These are phyloP conservation scores for Eurytoma californica DNA, from an alignment of 2,888 invertebrate genomes.

Conservation along the genomic window DNA sequence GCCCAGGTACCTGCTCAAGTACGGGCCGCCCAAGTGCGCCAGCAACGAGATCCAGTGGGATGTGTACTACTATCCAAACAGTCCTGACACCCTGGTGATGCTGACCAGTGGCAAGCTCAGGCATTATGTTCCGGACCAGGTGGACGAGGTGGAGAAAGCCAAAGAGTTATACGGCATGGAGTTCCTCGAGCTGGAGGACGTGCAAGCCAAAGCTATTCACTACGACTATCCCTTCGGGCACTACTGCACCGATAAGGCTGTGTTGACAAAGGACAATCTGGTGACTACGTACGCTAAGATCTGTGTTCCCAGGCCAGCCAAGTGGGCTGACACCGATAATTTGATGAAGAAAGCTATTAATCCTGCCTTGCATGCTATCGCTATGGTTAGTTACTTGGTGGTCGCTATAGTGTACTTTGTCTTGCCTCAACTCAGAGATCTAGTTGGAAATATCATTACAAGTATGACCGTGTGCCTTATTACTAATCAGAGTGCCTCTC, in stretches of 20 bases:
- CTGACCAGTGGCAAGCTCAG: conserved; percentile 83
- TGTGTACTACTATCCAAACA: conserved; percentile 67
- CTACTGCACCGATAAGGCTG: conserved; percentile 89
- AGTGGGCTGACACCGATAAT: conserved; percentile 85
- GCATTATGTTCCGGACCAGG: conserved; percentile 79
- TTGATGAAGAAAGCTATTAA: conserved; percentile 85
- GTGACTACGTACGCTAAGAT: conserved; percentile 84
- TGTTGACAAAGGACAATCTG: conserved; percentile 74
- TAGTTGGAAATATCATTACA: conserved; percentile 90
- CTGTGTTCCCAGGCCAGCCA: conserved; percentile 83
- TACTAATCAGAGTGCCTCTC: conserved; percentile 85
- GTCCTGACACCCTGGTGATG: conserved; percentile 74
- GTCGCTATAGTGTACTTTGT: conserved; percentile 89
- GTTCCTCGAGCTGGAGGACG: conserved; percentile 75
- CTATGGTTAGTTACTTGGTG: conserved; percentile 82
- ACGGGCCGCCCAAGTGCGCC: conserved; percentile 68
- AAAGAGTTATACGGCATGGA: conserved; percentile 65
- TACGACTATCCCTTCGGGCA: conserved; percentile 85
- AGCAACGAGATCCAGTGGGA: conserved; percentile 69
- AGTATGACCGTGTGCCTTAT: conserved; percentile 88
- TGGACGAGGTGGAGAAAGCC: conserved; percentile 70
- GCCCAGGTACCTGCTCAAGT: conserved; percentile 65
- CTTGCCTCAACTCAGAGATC: conserved; percentile 87
- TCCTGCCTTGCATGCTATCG: conserved; percentile 85
- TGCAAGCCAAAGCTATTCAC: conserved; percentile 71